phyloP scores from a whole-genome alignment of 2,888 invertebrate genomes.

The Oegoconia quadripuncta region DNA sequence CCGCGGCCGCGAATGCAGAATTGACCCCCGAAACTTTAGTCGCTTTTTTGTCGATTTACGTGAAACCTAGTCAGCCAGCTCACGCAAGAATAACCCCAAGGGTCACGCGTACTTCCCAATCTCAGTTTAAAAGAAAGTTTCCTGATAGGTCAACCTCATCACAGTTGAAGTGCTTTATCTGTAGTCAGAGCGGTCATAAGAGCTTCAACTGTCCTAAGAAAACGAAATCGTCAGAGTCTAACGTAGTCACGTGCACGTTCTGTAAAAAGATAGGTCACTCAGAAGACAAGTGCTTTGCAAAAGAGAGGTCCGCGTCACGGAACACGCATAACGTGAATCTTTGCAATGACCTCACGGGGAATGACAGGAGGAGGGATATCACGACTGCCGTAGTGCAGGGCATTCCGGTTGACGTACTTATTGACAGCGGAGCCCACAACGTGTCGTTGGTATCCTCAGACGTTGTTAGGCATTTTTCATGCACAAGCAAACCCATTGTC shows the following conservation, averaged over 20 bases:
- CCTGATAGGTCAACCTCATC: too few species aligned
- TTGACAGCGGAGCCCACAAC: constrained; percentile 24
- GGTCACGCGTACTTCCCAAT: not conserved
- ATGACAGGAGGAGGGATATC: constrained; percentile 6
- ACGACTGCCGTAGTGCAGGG: constrained; percentile 14
- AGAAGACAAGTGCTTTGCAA: constrained; percentile 10
- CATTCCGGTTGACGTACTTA: constrained; percentile 21
- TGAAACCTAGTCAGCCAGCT: constrained; percentile 14
- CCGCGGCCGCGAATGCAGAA: constrained; percentile 25
- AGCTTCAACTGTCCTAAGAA: constrained; percentile 4
- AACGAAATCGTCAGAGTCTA: too few species aligned
- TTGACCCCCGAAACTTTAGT: constrained; percentile 19
- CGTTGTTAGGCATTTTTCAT: constrained; percentile 12
- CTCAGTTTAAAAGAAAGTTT: too few species aligned
- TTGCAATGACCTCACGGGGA: constrained; percentile 1
- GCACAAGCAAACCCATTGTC: not conserved
- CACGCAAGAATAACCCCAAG: too few species aligned
- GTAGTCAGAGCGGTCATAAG: constrained; percentile 5
- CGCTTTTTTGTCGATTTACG: constrained; percentile 23
- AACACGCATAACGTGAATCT: constrained; percentile 13
- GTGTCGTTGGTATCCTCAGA: constrained; percentile 18
- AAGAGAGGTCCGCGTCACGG: constrained; percentile 5
- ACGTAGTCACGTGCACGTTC: constrained; percentile 10
- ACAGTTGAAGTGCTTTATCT: too few species aligned
- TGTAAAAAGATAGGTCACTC: constrained; percentile 16